Conservation (phyloP, 2,113 vertebrate species). For the Coracopsis vasa region DNA sequence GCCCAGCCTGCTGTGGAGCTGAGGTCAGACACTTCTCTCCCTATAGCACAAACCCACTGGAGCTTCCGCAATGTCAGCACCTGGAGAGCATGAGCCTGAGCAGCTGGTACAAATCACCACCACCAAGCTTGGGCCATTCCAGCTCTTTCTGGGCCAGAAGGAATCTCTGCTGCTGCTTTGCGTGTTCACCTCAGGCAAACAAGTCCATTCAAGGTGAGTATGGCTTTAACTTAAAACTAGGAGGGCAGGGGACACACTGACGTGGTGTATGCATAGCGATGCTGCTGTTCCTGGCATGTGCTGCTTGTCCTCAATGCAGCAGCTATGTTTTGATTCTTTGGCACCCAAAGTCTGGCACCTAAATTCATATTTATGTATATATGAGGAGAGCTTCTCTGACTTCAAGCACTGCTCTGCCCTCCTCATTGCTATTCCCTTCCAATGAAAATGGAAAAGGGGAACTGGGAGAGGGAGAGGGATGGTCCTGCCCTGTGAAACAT, state of each 20-base stretch:
- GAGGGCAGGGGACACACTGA: fast-evolving
- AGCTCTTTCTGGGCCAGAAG: neutral
- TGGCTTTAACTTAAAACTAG: neutral
- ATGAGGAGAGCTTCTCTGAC: neutral
- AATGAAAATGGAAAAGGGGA: neutral
- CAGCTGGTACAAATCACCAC: neutral
- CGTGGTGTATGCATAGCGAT: fast-evolving
- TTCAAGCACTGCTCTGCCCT: neutral
- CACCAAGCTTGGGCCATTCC: neutral
- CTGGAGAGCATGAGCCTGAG: neutral
- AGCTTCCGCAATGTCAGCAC: neutral
- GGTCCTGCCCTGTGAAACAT: neutral
- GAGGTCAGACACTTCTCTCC: no score
- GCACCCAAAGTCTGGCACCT: neutral
- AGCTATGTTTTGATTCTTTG: neutral
- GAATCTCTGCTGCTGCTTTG: neutral
- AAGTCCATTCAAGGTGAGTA: neutral
- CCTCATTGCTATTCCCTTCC: neutral
- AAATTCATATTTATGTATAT: neutral
- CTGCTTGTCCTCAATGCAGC: neutral
- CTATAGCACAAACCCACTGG: neutral
- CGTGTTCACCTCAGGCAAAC: neutral
- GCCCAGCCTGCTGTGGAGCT: neutral
- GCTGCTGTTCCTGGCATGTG: neutral
- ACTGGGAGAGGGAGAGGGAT: neutral